phyloP scores from a whole-genome alignment of 2,888 invertebrate genomes.

The Spialia ferax region DNA sequence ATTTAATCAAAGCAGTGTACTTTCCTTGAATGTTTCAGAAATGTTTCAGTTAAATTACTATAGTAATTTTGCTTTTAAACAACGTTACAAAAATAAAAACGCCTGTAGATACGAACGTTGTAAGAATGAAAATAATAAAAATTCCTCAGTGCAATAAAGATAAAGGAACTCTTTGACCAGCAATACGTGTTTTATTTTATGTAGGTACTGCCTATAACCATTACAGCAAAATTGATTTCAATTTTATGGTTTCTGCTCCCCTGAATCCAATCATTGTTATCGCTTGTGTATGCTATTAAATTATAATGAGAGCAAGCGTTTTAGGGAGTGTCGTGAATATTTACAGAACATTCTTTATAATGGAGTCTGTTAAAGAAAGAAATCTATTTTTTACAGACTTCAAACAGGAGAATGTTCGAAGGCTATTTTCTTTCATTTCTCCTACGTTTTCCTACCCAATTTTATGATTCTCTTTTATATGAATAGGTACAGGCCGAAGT shows the following conservation, averaged over 20 bases:
- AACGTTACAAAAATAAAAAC: background rate
- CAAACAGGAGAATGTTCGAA: too few relatives aligned
- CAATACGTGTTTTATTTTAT: conserved; percentile 69
- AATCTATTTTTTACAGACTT: background rate
- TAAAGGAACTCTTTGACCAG: conserved; percentile 65
- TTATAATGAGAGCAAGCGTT: conserved; percentile 76
- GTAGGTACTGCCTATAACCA: conserved; percentile 72
- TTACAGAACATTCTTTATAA: conserved; percentile 9
- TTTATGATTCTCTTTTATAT: too few relatives aligned
- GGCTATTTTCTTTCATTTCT: too few relatives aligned
- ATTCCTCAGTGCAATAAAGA: conserved; percentile 55
- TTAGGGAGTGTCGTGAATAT: conserved; percentile 62
- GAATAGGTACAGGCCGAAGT: too few relatives aligned
- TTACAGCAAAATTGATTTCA: conserved; percentile 85
- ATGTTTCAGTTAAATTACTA: too few relatives aligned
- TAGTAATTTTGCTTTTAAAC: background rate
- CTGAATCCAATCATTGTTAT: conserved; percentile 85
- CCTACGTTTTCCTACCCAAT: too few relatives aligned
- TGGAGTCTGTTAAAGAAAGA: background rate
- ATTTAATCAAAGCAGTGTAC: too few relatives aligned
- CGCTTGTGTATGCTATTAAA: conserved; percentile 80
- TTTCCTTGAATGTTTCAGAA: too few relatives aligned
- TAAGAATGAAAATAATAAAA: conserved; percentile 32
- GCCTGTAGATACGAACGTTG: conserved; percentile 2
- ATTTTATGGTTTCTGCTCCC: conserved; percentile 85